Evolutionary conservation across 2,797 vertebrate species (phyloP).

Genomic region (Labeo calbasu): DNA sequence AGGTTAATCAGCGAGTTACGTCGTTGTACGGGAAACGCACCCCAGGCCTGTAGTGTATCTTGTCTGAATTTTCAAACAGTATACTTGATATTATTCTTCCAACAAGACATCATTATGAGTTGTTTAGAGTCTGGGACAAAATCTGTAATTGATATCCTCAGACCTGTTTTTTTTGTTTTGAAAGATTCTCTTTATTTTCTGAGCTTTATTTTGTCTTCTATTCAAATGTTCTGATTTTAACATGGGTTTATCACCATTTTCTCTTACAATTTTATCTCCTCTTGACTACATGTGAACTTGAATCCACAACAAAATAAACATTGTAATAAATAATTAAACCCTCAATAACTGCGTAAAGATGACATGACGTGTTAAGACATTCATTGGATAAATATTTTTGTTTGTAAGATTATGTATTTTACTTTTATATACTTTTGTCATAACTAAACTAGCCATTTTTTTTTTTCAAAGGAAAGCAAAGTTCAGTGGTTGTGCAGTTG

Average conservation of each 20-base stretch:
- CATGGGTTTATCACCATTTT: neutral
- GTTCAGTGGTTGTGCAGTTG: neutral
- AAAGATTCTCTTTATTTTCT: neutral
- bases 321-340: neutral
- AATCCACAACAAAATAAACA: neutral
- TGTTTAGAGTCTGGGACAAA: no score
- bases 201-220: neutral
- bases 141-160: neutral
- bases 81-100: neutral
- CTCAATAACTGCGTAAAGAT: neutral
- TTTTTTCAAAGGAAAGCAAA: neutral
- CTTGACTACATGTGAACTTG: neutral
- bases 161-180: neutral
- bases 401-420: neutral
- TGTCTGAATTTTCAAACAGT: neutral
- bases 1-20: no score
- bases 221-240: neutral
- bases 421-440: neutral
- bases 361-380: neutral
- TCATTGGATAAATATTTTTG: neutral
- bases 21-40: no score
- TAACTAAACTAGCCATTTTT: neutral
- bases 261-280: neutral
- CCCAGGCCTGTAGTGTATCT: neutral
- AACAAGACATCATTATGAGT: neutral